Conservation (phyloP, 37 sponge, comb jelly and placozoan species). For the Halisarca cf. caerulea region DNA sequence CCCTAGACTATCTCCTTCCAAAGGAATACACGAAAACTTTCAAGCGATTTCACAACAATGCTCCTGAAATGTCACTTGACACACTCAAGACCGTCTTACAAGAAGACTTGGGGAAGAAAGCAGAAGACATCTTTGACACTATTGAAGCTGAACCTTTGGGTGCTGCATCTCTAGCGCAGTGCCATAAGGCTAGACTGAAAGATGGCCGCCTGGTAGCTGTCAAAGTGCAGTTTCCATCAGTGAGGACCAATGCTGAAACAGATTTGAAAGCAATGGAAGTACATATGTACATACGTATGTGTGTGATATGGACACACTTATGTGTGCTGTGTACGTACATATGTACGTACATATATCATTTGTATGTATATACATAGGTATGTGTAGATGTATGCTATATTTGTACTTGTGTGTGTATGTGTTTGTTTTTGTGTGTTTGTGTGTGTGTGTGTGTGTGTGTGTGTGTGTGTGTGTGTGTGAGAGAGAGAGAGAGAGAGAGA, state of each 20-base stretch:
- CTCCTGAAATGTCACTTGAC: conserved; percentile 69
- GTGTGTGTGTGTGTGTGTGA: not conserved
- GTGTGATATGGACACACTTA: not conserved
- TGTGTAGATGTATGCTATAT: not conserved
- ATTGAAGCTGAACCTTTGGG: conserved; percentile 76
- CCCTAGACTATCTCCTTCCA: conserved; percentile 92
- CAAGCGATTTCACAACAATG: conserved; percentile 87
- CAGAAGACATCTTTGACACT: conserved; percentile 70
- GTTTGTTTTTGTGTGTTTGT: not conserved
- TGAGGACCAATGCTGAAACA: conserved; percentile 73
- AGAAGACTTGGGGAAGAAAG: conserved; percentile 70
- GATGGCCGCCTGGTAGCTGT: conserved; percentile 81
- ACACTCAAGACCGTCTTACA: conserved; percentile 61
- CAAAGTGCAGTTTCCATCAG: conserved; percentile 90
- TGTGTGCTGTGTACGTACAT: not conserved
- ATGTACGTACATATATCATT: not conserved
- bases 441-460: not conserved
- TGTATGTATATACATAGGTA: not conserved
- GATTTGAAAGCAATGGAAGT: conserved; percentile 85
- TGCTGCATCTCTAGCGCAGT: conserved; percentile 87
- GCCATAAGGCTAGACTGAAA: conserved; percentile 72
- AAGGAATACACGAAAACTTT: conserved; percentile 82
- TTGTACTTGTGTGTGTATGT: not conserved
- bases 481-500: not conserved
- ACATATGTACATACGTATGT: not conserved